phyloP scores from a whole-genome alignment of 1,140 invertebrate species.

The Vanessa atalanta region DNA sequence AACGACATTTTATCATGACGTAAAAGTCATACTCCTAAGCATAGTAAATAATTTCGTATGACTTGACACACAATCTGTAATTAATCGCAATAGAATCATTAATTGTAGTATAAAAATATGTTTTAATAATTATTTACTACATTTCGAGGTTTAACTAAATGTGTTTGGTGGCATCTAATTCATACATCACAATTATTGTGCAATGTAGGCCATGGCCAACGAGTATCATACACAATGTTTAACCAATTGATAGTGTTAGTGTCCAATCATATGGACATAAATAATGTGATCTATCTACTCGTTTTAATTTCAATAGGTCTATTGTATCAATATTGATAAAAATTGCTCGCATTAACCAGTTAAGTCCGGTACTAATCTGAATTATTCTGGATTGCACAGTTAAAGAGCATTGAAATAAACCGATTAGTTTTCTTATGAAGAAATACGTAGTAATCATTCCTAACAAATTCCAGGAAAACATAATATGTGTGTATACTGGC shows the following conservation, averaged over 20 bases:
- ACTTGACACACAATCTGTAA: conserved; percentile 16
- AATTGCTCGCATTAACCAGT: neutral
- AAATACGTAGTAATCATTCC: no score
- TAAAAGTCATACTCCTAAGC: neutral
- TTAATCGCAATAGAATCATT: conserved; percentile 21
- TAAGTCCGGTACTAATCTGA: conserved; percentile 1
- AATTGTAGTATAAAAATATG: neutral
- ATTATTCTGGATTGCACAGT: neutral
- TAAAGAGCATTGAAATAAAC: neutral
- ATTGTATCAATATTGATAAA: neutral
- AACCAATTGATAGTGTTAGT: conserved; percentile 41
- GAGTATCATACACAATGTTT: conserved; percentile 37
- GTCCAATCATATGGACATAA: conserved; percentile 25
- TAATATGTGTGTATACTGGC: no score
- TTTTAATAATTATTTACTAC: neutral
- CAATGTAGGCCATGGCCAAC: conserved; percentile 50
- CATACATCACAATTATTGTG: conserved; percentile 42
- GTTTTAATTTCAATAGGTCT: neutral
- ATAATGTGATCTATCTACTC: neutral
- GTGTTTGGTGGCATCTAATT: conserved; percentile 3
- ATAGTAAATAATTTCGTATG: conserved; percentile 19
- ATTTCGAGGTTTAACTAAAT: neutral
- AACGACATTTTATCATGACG: no score
- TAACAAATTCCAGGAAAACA: no score
- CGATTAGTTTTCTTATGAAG: neutral